These are phyloP conservation scores for Thunnus maccoyii DNA, from an alignment of 2,113 vertebrate genomes.

Conservation along the genomic window DNA sequence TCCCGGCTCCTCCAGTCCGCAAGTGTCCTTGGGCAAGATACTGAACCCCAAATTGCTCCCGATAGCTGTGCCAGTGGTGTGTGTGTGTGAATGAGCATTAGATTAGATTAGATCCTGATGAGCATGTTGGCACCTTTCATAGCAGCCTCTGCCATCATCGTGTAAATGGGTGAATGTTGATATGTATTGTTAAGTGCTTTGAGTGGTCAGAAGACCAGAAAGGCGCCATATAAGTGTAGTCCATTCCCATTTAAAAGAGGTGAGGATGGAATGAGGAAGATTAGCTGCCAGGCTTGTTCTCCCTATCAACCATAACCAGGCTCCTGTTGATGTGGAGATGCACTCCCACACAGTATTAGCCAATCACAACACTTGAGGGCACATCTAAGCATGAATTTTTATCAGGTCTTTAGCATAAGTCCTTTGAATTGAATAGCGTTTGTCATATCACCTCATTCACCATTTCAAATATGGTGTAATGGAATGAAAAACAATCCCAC, in stretches of 20 bases:
- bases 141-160: too few relatives aligned
- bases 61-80: too few relatives aligned
- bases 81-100: too few relatives aligned
- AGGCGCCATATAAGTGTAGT: too few relatives aligned
- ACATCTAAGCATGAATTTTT: conserved; percentile 60
- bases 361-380: conserved; percentile 52
- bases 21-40: too few relatives aligned
- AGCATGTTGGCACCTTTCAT: too few relatives aligned
- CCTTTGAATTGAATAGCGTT: conserved; percentile 54
- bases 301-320: conserved; percentile 63
- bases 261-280: conserved; percentile 44
- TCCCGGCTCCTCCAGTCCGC: too few relatives aligned
- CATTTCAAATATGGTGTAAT: conserved; percentile 47
- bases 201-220: too few relatives aligned
- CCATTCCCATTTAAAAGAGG: conserved; percentile 31
- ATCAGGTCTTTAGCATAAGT: conserved; percentile 56
- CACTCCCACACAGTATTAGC: conserved; percentile 60
- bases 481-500: conserved; percentile 51
- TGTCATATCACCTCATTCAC: conserved; percentile 51
- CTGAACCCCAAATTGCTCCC: too few relatives aligned
- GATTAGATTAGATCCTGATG: too few relatives aligned
- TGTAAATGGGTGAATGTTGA: too few relatives aligned
- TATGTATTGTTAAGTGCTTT: too few relatives aligned
- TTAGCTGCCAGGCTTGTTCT: conserved; percentile 60
- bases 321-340: conserved; percentile 56